Percentiles rank a stretch among this genome's conserved stretches.
These are phyloP conservation scores for Trichogramma evanescens DNA, from an alignment of 2,888 invertebrate genomes.

Conservation along the genomic window DNA sequence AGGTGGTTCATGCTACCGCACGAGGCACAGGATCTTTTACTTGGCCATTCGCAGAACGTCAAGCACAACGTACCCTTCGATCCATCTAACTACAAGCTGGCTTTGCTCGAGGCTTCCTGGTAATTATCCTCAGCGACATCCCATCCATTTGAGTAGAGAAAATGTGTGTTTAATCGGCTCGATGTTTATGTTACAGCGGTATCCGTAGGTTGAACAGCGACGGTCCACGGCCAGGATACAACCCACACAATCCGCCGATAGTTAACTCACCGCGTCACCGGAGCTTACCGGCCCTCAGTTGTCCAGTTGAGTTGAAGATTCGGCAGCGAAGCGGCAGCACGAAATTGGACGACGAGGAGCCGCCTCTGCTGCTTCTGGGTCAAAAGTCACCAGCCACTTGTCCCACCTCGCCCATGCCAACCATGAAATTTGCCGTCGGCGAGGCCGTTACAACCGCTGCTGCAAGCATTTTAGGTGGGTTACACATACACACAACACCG, in stretches of 20 bases:
- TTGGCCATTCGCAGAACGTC: conserved; percentile 68
- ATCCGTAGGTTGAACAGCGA: conserved; percentile 41
- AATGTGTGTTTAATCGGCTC: neutral
- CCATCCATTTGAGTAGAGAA: neutral
- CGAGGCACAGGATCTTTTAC: conserved; percentile 71
- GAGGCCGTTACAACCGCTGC: conserved; percentile 55
- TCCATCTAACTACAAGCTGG: conserved; percentile 52
- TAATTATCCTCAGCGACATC: neutral
- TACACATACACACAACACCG: no score
- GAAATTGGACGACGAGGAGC: conserved; percentile 21
- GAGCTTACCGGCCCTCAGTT: conserved; percentile 55
- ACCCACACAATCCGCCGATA: conserved; percentile 47
- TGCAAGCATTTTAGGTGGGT: conserved; percentile 24
- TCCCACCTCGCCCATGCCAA: conserved; percentile 45
- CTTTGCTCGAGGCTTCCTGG: conserved; percentile 17
- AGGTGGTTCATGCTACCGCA: conserved; percentile 87
- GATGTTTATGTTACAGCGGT: conserved; percentile 3
- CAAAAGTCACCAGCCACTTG: conserved; percentile 37
- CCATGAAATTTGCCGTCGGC: conserved; percentile 62
- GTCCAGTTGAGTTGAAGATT: conserved; percentile 20
- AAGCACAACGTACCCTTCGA: conserved; percentile 72
- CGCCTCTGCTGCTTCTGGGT: conserved; percentile 14
- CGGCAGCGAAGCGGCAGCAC: conserved; percentile 5
- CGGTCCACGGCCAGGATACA: conserved; percentile 35
- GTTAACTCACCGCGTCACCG: conserved; percentile 60